Evolutionary conservation across 2,797 vertebrate genomes (phyloP), one percentile per base, ranked within the genome.

Genomic region (Hippoglossus hippoglossus): DNA sequence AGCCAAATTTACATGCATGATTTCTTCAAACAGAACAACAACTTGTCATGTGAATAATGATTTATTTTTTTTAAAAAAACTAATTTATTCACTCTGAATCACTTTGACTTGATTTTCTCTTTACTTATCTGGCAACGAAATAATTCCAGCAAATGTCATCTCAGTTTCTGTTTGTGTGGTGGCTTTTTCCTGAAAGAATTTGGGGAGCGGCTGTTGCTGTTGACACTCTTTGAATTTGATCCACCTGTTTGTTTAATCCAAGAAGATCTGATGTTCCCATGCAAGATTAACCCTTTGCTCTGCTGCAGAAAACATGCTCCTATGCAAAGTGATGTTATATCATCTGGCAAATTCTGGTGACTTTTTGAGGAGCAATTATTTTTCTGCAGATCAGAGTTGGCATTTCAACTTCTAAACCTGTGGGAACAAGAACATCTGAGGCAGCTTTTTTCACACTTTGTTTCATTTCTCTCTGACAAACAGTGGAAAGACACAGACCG

Each of bases 331-430:
- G 49, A 4, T 56, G 28, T 49, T 15, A 54, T 70, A 65, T 60
- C 15, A 64, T 74, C 54, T 69, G 51, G 53, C 7, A 64, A 70
- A 72, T 53, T 71, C 39, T 66, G 39, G 41, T 67, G 53, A 73
- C 64, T 77, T 77, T 73, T 68, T 70, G 46, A 80, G 25, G 13
- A 77, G 77, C 39, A 65, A 75, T 73, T 57, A 68, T 76, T 70
- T 84, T 76, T 61, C 66, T 62, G 52, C 58, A 67, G 60, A 64
- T 54, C 46, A 51, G 60, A 78, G 55, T 49, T 61, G 70, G n/a
- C 26, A 31, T 73, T 74, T 67, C 52, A 58, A 73, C 71, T 77
- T 47, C 47, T 39, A 80, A 75, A 65, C 36, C 47, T 63, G 46
- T 63, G 71, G 67, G 57, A 75, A 55, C 36, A 58, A 67, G 62